Evolutionary conservation across 2,113 vertebrate genomes (phyloP), one percentile per base, ranked within the genome.

Genomic region (Syngnathus typhle): DNA sequence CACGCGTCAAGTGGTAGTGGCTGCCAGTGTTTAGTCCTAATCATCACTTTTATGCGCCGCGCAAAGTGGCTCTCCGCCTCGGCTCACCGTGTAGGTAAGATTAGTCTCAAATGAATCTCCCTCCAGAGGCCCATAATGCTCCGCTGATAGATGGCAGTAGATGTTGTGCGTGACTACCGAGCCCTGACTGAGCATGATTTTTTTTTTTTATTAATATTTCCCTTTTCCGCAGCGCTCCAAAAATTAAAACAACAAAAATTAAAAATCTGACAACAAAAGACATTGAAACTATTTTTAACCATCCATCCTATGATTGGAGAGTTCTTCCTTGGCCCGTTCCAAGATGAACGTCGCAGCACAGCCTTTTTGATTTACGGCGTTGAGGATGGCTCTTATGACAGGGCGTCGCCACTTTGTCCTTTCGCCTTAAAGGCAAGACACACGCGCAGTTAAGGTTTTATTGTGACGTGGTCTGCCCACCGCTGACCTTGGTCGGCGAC

Each of bases 31-130:
- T 59, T 69, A 61, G 62, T 71, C 46, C 49, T 55, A 65, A 70
- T 68, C 68, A 73, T 4, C 1, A 8, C 36, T 44, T 37, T 43
- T 38, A 44, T 71, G 56, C 63, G 36, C 52, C 39, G 37, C 59
- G 55, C 39, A 65, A 64, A 77, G 64, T 38, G 46, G 52, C 60
- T 70, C 62, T 68, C 65, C 36, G 11, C 46, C 46, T 47, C 75
- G 76, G 71, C 72, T 65, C 60, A 43, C 76, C 77, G 72, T 51
- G 67, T 76, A 82, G 69, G 71, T 84, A 70, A 81, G 83, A 84
- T 85, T 79, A 75, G 69, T 49, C 36, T 71, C 74, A 78, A 73
- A 81, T 82, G 81, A 87, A 86, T 89, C 81, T 73, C 77, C 74
- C 77, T 75, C 78, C 75, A 65, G 75, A 58, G 65, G 79, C 71